Evolutionary conservation across 2,888 invertebrate species (phyloP), one percentile per base, ranked within the genome.

Genomic region (Iselma pallidipennis): DNA sequence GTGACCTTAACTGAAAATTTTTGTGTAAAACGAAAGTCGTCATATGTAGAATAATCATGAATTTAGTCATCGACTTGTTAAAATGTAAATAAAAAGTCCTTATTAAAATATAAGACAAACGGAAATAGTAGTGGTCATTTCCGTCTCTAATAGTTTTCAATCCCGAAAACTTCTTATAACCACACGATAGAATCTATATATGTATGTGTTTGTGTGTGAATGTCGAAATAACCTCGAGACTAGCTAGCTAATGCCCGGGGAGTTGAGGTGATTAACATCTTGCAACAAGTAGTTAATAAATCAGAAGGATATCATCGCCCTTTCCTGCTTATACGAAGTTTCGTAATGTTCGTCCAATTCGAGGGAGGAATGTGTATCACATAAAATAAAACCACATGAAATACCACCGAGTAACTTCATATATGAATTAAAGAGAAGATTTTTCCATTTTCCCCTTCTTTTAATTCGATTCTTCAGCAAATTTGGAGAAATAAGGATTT

Each of bases 251-350:
- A 70, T 68, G 65, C 65, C 66, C 66, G 68, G 68, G 69, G 72
- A 74, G 70, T 67, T 67, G 69, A 66, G 72, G 77, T 77, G 78
- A 78, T 78, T 78, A 78, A 77, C 77, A 76, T 74, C 74, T 75
- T 65, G 77, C 78, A 79, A 79, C 78, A 79, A 79, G 78, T 79
- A 72, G 78, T 76, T 79, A 78, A 78, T 79, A 79, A 79, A 79
- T 79, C 77, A 76, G 71, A 67, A 71, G 74, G 72, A 72, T 74
- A 75, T 77, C 76, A 72, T 74, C 74, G 71, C 70, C 72, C 66
- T 66, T 61, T 68, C 63, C 58, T 62, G 51, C 63, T 64, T 64
- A 55, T 57, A 60, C 59, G 60, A 57, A 63, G 60, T 60, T 64
- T 60, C 64, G 64, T 50, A 33, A 42, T 42, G 10, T 21, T 42